Percentiles rank a stretch among this genome's conserved stretches.
Conservation (phyloP, 2,888 invertebrate species). For the Cantharis nigra region DNA sequence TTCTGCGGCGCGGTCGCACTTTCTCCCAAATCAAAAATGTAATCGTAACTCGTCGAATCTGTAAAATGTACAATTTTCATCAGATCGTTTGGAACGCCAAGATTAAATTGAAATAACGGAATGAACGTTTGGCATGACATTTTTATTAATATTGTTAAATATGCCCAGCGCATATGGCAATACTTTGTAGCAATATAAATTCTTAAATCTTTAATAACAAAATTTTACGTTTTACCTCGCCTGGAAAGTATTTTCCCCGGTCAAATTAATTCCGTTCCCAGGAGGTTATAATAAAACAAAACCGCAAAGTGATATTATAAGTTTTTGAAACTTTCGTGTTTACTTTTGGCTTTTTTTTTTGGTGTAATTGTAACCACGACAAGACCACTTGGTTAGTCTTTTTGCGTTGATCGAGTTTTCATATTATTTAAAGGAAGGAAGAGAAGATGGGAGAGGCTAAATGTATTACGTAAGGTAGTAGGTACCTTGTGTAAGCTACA, state of each 20-base stretch:
- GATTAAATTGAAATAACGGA: not conserved
- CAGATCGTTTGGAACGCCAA: too few species aligned
- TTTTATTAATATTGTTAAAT: not conserved
- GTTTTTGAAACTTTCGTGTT: not conserved
- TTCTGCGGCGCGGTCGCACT: not conserved
- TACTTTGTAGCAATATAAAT: not conserved
- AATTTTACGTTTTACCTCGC: not conserved
- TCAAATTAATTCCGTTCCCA: not conserved
- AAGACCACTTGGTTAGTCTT: not conserved
- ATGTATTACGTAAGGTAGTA: not conserved
- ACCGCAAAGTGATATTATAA: not conserved
- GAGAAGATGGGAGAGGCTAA: not conserved
- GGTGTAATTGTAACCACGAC: not conserved
- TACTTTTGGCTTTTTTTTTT: not conserved
- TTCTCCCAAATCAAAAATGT: not conserved
- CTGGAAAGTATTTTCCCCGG: not conserved
- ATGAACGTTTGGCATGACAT: not conserved
- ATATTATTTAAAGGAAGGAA: not conserved
- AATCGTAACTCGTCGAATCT: not conserved
- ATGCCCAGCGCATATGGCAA: not conserved
- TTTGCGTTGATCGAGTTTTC: not conserved
- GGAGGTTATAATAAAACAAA: not conserved
- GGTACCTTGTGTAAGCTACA: slow-evolving; percentile 1
- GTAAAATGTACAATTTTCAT: not conserved
- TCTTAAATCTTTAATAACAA: not conserved